Evolutionary conservation across 2,888 invertebrate species (phyloP), one percentile per base, ranked within the genome.

Genomic region (Aspidapion aeneum): DNA sequence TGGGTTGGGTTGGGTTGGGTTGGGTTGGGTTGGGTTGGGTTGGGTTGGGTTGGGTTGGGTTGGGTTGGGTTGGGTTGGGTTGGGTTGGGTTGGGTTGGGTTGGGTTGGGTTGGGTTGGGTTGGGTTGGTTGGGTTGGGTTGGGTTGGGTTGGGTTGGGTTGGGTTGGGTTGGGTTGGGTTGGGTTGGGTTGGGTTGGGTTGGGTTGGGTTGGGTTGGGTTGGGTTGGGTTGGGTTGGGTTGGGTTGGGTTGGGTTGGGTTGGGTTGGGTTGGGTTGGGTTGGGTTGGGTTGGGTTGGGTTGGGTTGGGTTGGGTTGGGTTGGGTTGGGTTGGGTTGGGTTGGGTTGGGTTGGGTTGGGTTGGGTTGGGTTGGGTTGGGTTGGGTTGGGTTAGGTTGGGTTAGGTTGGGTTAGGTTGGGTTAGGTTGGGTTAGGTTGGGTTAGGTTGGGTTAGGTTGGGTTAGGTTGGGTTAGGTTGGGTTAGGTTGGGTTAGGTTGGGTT

Each of bases 71-170:
- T 49, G 16, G 74, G 66, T 76, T 74, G 1, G 78, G 73, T 69
- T 78, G 74, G 0, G 75, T 72, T 63, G 77, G 73, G 0, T 82
- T 74, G 60, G 80, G 79, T 0, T 84, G 78, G 74, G 2, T 62
- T 62, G n/a, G 55, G 63, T n/a, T n/a, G n/a, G n/a, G n/a, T n/a
- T n/a, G n/a, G n/a, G n/a, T n/a, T n/a, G n/a, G n/a, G n/a, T n/a
- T n/a, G n/a, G n/a, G n/a, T n/a, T n/a, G n/a, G n/a, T n/a, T n/a
- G n/a, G n/a, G n/a, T n/a, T n/a, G n/a, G 49, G 21, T 63, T 49
- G 12, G 16, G 56, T 2, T 75, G 71, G 1, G 79, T 76, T 67
- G 80, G 17, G 55, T 12, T 55, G 9, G 9, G 55, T 12, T 49
- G 12, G 16, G 55, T 12, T 55, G 9, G 17, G 55, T 12, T 55